phyloP scores from a whole-genome alignment of 1,140 invertebrate species.

The Lordiphosa stackelbergi region DNA sequence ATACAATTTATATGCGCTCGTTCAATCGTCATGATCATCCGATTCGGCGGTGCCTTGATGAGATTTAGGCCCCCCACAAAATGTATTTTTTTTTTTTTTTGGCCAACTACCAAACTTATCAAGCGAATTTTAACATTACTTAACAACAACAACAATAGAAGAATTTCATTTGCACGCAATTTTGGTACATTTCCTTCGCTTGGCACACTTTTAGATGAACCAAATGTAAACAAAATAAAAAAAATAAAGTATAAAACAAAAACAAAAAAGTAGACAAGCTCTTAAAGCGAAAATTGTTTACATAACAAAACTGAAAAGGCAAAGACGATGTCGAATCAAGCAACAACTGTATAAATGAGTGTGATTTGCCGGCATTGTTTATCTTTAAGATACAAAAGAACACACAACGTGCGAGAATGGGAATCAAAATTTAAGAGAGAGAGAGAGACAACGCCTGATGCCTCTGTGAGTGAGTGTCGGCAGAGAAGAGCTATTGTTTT shows the following conservation, averaged over 20 bases:
- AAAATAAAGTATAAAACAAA: slow-evolving; percentile 19
- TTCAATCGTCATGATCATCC: too few relatives aligned
- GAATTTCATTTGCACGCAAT: slow-evolving; percentile 58
- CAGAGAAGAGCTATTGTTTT: slow-evolving; percentile 12
- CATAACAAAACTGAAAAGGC: slow-evolving; percentile 67
- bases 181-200: slow-evolving; percentile 17
- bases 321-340: slow-evolving; percentile 17
- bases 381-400: slow-evolving; percentile 69
- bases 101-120: slow-evolving; percentile 62
- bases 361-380: slow-evolving; percentile 73
- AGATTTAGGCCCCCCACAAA: slow-evolving; percentile 14
- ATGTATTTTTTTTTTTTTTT: slow-evolving; percentile 36
- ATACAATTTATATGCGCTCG: too few relatives aligned
- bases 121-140: slow-evolving; percentile 56
- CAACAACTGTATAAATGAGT: slow-evolving; percentile 2
- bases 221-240: slow-evolving; percentile 69
- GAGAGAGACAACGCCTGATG: too few relatives aligned
- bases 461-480: too few relatives aligned
- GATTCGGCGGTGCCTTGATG: too few relatives aligned
- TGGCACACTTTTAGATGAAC: slow-evolving; percentile 65
- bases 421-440: slow-evolving; percentile 34
- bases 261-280: slow-evolving; percentile 15
- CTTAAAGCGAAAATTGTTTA: slow-evolving; percentile 61
- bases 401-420: slow-evolving; percentile 55
- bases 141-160: slow-evolving; percentile 37